phyloP scores from a whole-genome alignment of 1,140 invertebrate species.

The Zaprionus lachaisei region DNA sequence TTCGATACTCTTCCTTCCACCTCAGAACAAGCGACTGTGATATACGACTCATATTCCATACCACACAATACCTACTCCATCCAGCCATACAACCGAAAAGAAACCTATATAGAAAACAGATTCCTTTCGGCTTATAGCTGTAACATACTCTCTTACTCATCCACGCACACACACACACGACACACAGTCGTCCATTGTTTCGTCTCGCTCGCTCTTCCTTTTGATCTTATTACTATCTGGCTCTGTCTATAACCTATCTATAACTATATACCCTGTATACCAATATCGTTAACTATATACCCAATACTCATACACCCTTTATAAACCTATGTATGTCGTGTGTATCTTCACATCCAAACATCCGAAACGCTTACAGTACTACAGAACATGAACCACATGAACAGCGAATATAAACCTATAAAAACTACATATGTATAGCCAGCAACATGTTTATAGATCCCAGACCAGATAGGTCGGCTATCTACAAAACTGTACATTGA shows the following conservation, averaged over 20 bases:
- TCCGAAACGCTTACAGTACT: conserved; percentile 73
- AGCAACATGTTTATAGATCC: conserved; percentile 76
- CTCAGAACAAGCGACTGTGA: conserved; percentile 31
- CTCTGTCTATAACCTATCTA: conserved; percentile 49
- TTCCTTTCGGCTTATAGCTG: conserved; percentile 13
- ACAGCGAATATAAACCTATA: conserved; percentile 36
- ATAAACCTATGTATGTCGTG: conserved; percentile 14
- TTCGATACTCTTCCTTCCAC: conserved; percentile 46
- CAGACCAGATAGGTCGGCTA: conserved; percentile 11
- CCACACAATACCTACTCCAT: conserved; percentile 5
- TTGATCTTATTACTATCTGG: conserved; percentile 9
- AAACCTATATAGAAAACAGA: conserved; percentile 2
- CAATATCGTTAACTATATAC: conserved; percentile 31
- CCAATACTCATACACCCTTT: conserved; percentile 4
- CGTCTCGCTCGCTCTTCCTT: conserved; percentile 25
- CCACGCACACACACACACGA: neutral
- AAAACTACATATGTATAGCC: conserved; percentile 83
- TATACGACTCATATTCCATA: conserved; percentile 29
- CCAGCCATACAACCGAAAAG: conserved; percentile 3
- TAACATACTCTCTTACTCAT: conserved; percentile 15
- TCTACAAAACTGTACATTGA: conserved; percentile 21
- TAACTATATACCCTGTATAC: conserved; percentile 10
- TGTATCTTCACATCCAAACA: conserved; percentile 32
- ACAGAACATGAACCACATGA: conserved; percentile 63
- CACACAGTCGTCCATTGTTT: conserved; percentile 20